A percentile compares a stretch with the other conserved stretches of the same genome.
Evolutionary conservation across 2,797 vertebrate species (phyloP).

Genomic region (Hybognathus amarus): DNA sequence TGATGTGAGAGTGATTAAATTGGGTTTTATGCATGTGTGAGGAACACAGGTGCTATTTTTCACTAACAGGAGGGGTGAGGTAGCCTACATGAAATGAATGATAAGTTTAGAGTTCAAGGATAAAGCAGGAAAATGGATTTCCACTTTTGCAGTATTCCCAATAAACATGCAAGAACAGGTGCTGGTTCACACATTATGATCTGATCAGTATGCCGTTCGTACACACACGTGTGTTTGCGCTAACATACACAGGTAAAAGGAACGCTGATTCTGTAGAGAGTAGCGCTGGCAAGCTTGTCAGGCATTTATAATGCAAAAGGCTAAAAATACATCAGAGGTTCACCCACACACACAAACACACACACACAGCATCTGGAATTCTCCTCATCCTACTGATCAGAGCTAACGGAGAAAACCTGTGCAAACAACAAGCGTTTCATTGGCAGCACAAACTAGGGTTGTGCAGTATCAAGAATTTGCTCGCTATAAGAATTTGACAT

Average conservation of each 20-base stretch:
- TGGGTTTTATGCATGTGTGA: constrained; percentile 40
- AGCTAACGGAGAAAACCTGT: constrained; percentile 24
- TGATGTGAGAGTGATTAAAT: constrained; percentile 44
- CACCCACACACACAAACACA: constrained; percentile 50
- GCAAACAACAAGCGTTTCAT: not conserved
- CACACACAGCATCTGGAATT: constrained; percentile 55
- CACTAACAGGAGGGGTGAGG: constrained; percentile 23
- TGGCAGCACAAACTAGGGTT: constrained; percentile 51
- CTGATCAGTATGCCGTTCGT: not conserved
- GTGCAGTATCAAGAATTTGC: not conserved
- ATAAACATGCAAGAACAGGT: constrained; percentile 1
- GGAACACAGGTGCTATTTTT: constrained; percentile 33
- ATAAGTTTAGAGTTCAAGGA: constrained; percentile 34
- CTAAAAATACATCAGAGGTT: constrained; percentile 81
- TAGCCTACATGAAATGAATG: constrained; percentile 34
- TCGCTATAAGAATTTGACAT: not conserved
- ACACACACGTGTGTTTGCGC: not conserved
- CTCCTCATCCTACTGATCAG: constrained; percentile 31
- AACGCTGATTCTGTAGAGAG: constrained; percentile 64
- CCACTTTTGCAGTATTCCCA: constrained; percentile 9
- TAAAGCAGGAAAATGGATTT: constrained; percentile 40
- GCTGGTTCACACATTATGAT: constrained; percentile 31
- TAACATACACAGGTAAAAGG: constrained; percentile 54
- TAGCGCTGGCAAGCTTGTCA: constrained; percentile 73
- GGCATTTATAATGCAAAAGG: constrained; percentile 80